A percentile compares a stretch with the other conserved stretches of the same genome.
Conservation (phyloP, 92 coral and sea anemone genomes). For the Porites rus region DNA sequence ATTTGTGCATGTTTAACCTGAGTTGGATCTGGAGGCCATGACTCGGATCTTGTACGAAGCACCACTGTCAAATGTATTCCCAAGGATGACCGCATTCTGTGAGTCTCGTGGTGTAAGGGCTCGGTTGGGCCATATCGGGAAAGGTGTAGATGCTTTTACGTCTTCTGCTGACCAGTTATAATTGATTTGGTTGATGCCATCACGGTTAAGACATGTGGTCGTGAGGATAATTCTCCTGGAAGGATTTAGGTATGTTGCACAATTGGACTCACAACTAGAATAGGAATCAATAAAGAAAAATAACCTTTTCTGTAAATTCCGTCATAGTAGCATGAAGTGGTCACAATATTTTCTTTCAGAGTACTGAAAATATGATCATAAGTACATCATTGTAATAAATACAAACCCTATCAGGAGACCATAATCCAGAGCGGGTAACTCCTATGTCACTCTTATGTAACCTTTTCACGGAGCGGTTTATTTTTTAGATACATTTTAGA, state of each 20-base stretch:
- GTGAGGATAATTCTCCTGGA: conserved; percentile 66
- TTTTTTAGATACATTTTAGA: too few relatives aligned
- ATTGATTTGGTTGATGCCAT: conserved; percentile 38
- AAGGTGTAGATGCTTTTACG: conserved; percentile 3
- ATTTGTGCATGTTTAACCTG: conserved; percentile 10
- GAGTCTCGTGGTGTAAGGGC: conserved; percentile 57
- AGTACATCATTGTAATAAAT: too few relatives aligned
- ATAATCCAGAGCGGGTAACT: too few relatives aligned
- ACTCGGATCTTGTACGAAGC: conserved; percentile 37
- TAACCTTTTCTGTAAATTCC: not conserved
- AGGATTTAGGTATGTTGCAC: conserved; percentile 65
- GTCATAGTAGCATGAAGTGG: too few relatives aligned
- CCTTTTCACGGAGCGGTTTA: too few relatives aligned
- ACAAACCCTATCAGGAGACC: too few relatives aligned
- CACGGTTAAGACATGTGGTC: conserved; percentile 63
- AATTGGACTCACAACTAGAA: conserved; percentile 49
- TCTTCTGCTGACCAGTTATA: conserved; percentile 70
- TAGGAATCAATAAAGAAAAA: not conserved
- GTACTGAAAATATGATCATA: too few relatives aligned
- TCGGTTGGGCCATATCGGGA: conserved; percentile 69
- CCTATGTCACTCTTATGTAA: too few relatives aligned
- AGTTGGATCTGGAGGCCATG: conserved; percentile 31
- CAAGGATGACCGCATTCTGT: conserved; percentile 53
- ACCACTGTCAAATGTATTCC: conserved; percentile 48
- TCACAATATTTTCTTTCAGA: too few relatives aligned